These are phyloP conservation scores for Protaetia brevitarsis DNA, from an alignment of 1,140 invertebrate species.

Conservation along the genomic window DNA sequence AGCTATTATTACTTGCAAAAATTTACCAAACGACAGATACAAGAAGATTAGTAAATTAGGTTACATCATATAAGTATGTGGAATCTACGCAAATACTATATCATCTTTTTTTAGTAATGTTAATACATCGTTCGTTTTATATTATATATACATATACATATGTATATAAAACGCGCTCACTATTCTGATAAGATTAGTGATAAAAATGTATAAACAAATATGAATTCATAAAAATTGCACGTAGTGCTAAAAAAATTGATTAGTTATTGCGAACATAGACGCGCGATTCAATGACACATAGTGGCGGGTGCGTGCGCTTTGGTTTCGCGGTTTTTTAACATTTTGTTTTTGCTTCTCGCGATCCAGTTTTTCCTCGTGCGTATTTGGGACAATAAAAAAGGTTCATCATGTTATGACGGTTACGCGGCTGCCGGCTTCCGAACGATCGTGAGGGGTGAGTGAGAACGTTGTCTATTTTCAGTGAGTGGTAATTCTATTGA, in stretches of 20 bases:
- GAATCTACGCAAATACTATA: too few species aligned
- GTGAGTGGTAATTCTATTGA: not conserved
- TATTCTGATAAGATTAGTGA: conserved; percentile 18
- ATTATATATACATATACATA: not conserved
- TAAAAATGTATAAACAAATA: conserved; percentile 19
- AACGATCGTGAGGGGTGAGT: not conserved
- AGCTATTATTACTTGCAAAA: too few species aligned
- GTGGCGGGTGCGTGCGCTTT: not conserved
- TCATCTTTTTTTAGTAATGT: not conserved
- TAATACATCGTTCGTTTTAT: conserved; percentile 1
- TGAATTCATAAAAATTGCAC: conserved; percentile 18
- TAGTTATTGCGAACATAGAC: conserved; percentile 16
- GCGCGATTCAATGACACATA: conserved; percentile 12
- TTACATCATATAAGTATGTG: too few species aligned
- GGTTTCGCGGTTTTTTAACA: not conserved
- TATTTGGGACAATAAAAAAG: not conserved
- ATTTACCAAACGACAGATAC: too few species aligned
- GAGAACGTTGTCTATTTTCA: not conserved
- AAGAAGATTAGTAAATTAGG: too few species aligned
- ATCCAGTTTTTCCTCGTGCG: not conserved
- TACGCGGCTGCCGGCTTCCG: not conserved
- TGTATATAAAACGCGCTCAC: conserved; percentile 16
- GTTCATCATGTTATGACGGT: not conserved
- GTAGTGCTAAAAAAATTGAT: conserved; percentile 18
- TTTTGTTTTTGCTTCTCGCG: not conserved